Conservation (phyloP, 2,888 invertebrate species). For the Nephrotoma guestfalica region DNA sequence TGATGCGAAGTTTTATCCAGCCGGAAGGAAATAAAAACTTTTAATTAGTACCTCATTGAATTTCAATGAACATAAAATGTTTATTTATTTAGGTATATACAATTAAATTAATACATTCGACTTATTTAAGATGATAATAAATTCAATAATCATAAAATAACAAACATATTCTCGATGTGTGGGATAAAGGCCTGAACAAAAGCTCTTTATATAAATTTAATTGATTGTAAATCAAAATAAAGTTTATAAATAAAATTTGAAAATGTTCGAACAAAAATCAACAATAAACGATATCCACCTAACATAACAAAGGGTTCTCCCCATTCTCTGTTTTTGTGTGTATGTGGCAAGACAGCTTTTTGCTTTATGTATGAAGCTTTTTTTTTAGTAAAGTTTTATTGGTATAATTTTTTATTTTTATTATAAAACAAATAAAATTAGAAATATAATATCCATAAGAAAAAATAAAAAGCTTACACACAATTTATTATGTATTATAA, state of each 20-base stretch:
- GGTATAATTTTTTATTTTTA: background rate
- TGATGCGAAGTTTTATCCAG: too few species aligned
- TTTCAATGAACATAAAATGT: background rate
- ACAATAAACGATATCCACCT: background rate
- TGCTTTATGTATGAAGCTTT: background rate
- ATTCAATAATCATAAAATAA: background rate
- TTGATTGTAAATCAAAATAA: background rate
- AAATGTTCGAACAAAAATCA: background rate
- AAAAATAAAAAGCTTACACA: background rate
- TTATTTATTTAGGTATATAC: background rate
- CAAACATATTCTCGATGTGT: background rate
- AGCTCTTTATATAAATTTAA: background rate
- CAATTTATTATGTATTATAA: background rate
- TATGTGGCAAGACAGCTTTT: background rate
- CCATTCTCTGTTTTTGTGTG: background rate
- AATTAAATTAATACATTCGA: background rate
- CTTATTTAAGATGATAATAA: background rate
- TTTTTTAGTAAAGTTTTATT: background rate
- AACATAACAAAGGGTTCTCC: background rate
- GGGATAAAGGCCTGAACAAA: background rate
- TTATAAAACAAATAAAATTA: background rate
- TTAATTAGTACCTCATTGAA: background rate
- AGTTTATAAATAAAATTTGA: background rate
- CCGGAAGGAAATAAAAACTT: background rate
- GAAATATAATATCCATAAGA: background rate